Conservation (phyloP, 2,888 invertebrate genomes). For the Apodemia duryi region DNA sequence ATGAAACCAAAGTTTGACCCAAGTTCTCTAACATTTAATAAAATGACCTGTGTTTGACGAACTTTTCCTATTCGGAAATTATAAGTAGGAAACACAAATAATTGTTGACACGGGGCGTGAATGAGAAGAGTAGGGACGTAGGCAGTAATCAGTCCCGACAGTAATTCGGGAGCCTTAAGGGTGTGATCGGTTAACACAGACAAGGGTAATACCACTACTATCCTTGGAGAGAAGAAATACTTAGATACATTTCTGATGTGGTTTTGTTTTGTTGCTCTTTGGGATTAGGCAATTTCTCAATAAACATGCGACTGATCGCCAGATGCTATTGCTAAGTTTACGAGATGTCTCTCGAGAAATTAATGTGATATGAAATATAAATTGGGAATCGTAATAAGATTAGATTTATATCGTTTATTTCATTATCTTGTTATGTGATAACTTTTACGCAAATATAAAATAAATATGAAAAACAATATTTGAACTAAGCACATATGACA, state of each 20-base stretch:
- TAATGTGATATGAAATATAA: constrained; percentile 71
- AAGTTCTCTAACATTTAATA: constrained; percentile 70
- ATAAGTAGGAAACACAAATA: constrained; percentile 76
- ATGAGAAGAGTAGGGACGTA: constrained; percentile 39
- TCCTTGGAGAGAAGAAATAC: constrained; percentile 76
- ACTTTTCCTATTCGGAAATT: constrained; percentile 71
- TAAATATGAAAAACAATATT: too few species aligned
- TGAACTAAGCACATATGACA: not conserved
- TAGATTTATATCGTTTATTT: constrained; percentile 14
- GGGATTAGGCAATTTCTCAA: constrained; percentile 75
- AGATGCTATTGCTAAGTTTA: constrained; percentile 70
- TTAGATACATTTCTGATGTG: constrained; percentile 75
- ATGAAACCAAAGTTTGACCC: constrained; percentile 52
- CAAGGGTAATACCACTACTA: constrained; percentile 71
- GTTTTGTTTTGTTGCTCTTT: constrained; percentile 78
- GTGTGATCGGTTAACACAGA: constrained; percentile 76
- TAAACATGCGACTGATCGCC: constrained; percentile 70
- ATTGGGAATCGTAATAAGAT: constrained; percentile 36
- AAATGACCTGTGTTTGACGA: constrained; percentile 63
- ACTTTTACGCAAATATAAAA: not conserved
- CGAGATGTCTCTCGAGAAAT: constrained; percentile 73
- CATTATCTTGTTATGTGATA: not conserved
- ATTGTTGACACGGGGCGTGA: constrained; percentile 63
- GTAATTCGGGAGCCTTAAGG: constrained; percentile 77
- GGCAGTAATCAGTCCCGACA: constrained; percentile 73